phyloP scores from a whole-genome alignment of 2,888 invertebrate species.

The Zaprionus lineosus region DNA sequence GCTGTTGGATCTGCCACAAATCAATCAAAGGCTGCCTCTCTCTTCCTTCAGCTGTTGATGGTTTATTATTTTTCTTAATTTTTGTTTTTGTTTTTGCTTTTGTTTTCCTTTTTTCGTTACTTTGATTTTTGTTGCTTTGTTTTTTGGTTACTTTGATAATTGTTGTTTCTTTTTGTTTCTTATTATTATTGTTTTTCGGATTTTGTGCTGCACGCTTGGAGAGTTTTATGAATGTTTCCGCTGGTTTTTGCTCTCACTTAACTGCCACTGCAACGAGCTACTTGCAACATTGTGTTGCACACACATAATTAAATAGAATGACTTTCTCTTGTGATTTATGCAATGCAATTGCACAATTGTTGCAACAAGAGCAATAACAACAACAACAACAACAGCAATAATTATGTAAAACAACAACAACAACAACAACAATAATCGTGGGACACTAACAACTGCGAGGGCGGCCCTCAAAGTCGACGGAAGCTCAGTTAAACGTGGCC shows the following conservation, averaged over 20 bases:
- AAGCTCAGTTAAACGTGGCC: too few relatives aligned
- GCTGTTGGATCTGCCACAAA: constrained; percentile 49
- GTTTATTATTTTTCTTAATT: constrained; percentile 9
- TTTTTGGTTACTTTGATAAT: too few relatives aligned
- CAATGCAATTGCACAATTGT: too few relatives aligned
- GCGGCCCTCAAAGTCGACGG: too few relatives aligned
- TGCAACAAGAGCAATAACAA: constrained; percentile 10
- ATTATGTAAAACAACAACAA: constrained; percentile 3
- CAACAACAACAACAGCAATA: constrained; percentile 3
- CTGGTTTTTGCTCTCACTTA: neutral
- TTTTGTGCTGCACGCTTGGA: constrained; percentile 21
- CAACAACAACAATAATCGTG: constrained; percentile 4
- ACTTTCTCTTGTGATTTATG: too few relatives aligned
- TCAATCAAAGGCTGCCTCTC: constrained; percentile 58
- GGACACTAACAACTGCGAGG: too few relatives aligned
- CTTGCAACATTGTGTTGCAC: too few relatives aligned
- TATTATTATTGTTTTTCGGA: constrained; percentile 14
- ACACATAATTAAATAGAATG: too few relatives aligned
- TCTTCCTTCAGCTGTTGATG: constrained; percentile 15
- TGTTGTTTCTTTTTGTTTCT: constrained; percentile 18
- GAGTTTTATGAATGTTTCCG: constrained; percentile 4
- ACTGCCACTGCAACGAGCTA: too few relatives aligned
- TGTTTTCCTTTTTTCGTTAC: constrained; percentile 9
- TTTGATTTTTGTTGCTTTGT: constrained; percentile 16
- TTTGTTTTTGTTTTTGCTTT: constrained; percentile 2